These are phyloP conservation scores for Craseonycteris thonglongyai DNA, from an alignment of 2,113 vertebrate species.

Conservation along the genomic window DNA sequence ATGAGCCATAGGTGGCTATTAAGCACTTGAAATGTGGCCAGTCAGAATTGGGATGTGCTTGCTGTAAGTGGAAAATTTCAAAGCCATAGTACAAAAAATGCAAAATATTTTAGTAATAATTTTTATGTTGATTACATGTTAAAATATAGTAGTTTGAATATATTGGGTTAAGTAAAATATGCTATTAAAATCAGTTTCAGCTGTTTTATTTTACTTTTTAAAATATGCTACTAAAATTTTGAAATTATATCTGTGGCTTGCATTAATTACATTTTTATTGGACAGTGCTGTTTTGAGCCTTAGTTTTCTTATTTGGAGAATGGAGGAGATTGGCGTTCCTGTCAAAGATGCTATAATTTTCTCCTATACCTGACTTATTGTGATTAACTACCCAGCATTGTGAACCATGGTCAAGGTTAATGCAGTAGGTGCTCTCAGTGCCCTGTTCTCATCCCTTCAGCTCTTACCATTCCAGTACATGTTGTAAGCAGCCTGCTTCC, in stretches of 20 bases:
- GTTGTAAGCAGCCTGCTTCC: not conserved
- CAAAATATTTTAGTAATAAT: not conserved
- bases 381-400: not conserved
- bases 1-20: not conserved
- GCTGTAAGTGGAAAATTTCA: not conserved
- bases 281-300: not conserved
- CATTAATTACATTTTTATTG: constrained; percentile 23
- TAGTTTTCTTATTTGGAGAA: constrained; percentile 11
- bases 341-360: not conserved
- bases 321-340: not conserved
- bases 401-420: not conserved
- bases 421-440: not conserved
- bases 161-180: constrained; percentile 16
- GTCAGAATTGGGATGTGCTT: not conserved
- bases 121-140: not conserved
- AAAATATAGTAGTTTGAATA: not conserved
- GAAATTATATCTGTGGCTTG: not conserved
- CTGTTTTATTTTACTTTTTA: constrained; percentile 9
- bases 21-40: not conserved
- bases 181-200: not conserved
- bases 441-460: not conserved
- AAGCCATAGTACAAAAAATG: not conserved
- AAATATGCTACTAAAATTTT: not conserved
- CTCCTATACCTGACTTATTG: not conserved
- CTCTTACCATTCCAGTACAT: not conserved